phyloP scores from a whole-genome alignment of 2,797 vertebrate genomes.

The Malacoraja senta region DNA sequence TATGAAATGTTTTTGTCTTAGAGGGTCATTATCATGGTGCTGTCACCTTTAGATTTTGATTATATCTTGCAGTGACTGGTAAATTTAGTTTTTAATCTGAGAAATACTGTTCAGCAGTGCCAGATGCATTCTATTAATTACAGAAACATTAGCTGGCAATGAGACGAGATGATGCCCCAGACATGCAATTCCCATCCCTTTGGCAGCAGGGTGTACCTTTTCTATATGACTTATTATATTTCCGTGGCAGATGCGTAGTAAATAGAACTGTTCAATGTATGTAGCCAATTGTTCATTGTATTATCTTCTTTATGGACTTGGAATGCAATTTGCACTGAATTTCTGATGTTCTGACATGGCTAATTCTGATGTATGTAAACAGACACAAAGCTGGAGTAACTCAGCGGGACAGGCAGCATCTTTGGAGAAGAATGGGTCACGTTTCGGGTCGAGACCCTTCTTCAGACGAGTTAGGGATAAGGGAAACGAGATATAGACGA shows the following conservation, averaged over 20 bases:
- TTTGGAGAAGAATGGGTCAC: no score
- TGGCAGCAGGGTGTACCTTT: neutral
- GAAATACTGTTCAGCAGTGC: conserved; percentile 44
- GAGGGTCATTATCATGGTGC: neutral
- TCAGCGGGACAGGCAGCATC: no score
- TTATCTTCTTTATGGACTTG: neutral
- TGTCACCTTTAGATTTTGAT: neutral
- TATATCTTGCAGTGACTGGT: neutral
- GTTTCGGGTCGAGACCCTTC: no score
- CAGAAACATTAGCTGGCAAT: conserved; percentile 45
- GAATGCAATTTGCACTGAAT: neutral
- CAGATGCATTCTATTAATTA: conserved; percentile 56
- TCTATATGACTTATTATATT: neutral
- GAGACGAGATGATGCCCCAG: conserved; percentile 40
- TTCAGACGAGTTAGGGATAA: no score
- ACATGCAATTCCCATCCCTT: conserved; percentile 41
- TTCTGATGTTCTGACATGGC: neutral
- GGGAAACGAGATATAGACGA: no score
- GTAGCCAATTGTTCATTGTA: neutral
- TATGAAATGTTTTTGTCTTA: neutral
- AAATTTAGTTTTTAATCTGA: neutral
- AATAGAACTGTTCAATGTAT: neutral
- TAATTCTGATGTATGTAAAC: neutral
- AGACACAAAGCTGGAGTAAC: no score
- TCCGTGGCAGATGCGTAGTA: neutral